A percentile compares a stretch with the other conserved stretches of the same genome.
These are phyloP conservation scores for Poecile montanus DNA, from an alignment of 2,797 vertebrate species.

Conservation along the genomic window DNA sequence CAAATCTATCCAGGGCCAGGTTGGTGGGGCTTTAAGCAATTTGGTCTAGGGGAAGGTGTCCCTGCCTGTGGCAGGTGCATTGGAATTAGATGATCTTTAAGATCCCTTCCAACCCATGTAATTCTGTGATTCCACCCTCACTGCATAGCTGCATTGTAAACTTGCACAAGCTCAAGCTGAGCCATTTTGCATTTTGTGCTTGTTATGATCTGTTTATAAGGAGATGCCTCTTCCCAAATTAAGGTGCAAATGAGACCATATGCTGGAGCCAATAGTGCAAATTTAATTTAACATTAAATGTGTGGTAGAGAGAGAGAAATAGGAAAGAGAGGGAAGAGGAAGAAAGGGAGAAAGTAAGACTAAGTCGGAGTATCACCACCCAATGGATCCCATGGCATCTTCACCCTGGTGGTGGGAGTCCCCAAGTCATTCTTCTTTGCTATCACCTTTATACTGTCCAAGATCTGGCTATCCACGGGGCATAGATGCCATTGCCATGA, in stretches of 20 bases:
- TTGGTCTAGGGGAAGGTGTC: not conserved
- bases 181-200: not conserved
- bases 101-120: not conserved
- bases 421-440: not conserved
- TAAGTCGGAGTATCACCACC: not conserved
- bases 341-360: not conserved
- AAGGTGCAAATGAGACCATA: not conserved
- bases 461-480: not conserved
- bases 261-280: not conserved
- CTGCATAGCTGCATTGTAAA: not conserved
- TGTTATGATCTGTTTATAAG: not conserved
- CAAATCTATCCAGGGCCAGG: not conserved
- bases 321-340: too few relatives aligned
- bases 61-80: rapidly evolving
- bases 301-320: not conserved
- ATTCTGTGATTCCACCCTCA: not conserved
- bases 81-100: not conserved
- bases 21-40: not conserved
- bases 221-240: not conserved
- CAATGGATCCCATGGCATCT: not conserved
- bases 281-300: not conserved
- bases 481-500: not conserved
- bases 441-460: not conserved
- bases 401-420: not conserved
- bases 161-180: not conserved